Conservation (phyloP, 2,797 vertebrate species). For the Melanogrammus aeglefinus region DNA sequence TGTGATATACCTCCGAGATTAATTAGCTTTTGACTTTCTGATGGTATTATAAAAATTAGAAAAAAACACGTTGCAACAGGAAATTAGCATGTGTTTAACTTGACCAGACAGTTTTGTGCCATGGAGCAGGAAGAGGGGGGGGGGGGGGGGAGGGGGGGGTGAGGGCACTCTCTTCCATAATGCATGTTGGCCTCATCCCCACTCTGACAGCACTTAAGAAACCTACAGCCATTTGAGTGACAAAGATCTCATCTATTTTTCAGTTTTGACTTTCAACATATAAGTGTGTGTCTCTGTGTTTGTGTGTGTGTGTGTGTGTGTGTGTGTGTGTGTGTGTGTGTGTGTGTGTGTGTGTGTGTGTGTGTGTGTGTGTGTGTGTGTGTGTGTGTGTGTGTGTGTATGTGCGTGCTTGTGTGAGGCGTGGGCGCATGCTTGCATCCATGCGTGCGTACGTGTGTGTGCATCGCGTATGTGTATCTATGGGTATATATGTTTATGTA, state of each 20-base stretch:
- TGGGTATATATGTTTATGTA: slow-evolving; percentile 3
- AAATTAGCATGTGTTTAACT: slow-evolving; percentile 63
- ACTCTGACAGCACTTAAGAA: slow-evolving; percentile 76
- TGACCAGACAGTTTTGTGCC: slow-evolving; percentile 65
- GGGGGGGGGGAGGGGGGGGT: slow-evolving; percentile 55
- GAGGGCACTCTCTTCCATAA: slow-evolving; percentile 70
- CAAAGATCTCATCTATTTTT: slow-evolving; percentile 83
- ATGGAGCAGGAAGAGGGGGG: slow-evolving; percentile 48
- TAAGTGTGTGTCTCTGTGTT: background rate
- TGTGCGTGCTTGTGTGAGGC: background rate
- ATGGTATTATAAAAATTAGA: slow-evolving; percentile 61
- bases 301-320: background rate
- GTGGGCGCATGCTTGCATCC: slow-evolving; percentile 11
- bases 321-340: background rate
- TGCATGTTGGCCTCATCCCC: slow-evolving; percentile 73
- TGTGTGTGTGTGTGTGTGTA: no score
- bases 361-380: background rate
- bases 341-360: background rate
- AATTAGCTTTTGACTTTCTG: slow-evolving; percentile 74
- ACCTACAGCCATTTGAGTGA: slow-evolving; percentile 78
- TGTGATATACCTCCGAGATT: slow-evolving; percentile 71
- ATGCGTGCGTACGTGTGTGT: background rate
- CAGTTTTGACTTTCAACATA: slow-evolving; percentile 68
- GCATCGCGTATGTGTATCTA: background rate
- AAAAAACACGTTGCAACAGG: slow-evolving; percentile 54